Base-by-base conservation (phyloP, 2,797 vertebrate genomes). In the Halcyon leucocephala region DNA sequence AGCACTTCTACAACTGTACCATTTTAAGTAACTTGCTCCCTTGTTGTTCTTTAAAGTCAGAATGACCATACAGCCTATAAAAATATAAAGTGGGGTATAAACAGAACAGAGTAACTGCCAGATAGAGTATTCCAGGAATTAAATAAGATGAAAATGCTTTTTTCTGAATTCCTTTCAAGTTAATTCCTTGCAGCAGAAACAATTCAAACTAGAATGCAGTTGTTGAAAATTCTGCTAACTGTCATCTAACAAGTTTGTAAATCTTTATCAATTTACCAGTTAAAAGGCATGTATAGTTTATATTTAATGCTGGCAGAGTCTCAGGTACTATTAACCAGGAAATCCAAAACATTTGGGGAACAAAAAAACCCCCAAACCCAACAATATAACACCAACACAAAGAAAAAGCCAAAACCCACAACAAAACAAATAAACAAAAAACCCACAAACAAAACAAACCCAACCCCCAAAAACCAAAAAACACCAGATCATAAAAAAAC, bases 141-240 rank as follows among this genome's bases (percentile, higher is more conserved):
- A 80, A 80, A 73, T 57, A 70, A 41, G 41, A 78, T 49, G 7
- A 92, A 85, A 87, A 82, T 26, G 13, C 12, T 22, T 42, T 92
- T 76, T 31, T 62, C n/a, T 44, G 13, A 55, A 89, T 80, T 82
- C 64, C 28, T 87, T 95, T 92, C 67, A 94, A 87, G 57, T 82
- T 67, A 77, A 71, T 82, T 80, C 61, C 19, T 3, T 42, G n/a
- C 28, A 67, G 57, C 39, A 89, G 71, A 89, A 94, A 61, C 31
- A 85, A 74, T 77, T 89, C 61, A 89, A 91, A 93, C 67, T 13
- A 90, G 35, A 92, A 92, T 41, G 41, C 5, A 71, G 77, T 82
- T 93, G 86, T 57, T 77, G 33, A 94, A 94, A 78, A 80, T 67
- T 91, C 74, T 88, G 58, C 16, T 77, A 83, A n/a, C 31, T 85